Percentiles rank a stretch among this genome's conserved stretches.
Conservation (phyloP, 2,113 vertebrate species). For the human (Homo sapiens) region GRCh38 chr14:66750501-66751000, state of each 20-base stretch:
- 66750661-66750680: not conserved
- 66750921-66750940: conserved; percentile 19
- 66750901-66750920: not conserved
- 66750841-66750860: not conserved
- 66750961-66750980: not conserved
- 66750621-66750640: not conserved
- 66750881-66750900: conserved; percentile 18
- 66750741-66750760: not conserved
- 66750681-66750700: not conserved
- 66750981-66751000: not conserved
- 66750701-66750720: not conserved
- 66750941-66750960: not conserved
- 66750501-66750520: not conserved
- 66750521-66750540: not conserved
- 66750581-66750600: not conserved
- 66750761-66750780: not conserved
- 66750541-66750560: not conserved
- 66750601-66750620: not conserved
- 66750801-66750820: not conserved
- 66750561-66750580: not conserved
- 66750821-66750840: not conserved
- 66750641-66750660: not conserved
- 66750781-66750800: not conserved
- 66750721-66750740: not conserved
- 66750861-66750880: not conserved